Conservation (phyloP, 2,888 invertebrate genomes). For the Spatulosminthurus flaviceps region DNA sequence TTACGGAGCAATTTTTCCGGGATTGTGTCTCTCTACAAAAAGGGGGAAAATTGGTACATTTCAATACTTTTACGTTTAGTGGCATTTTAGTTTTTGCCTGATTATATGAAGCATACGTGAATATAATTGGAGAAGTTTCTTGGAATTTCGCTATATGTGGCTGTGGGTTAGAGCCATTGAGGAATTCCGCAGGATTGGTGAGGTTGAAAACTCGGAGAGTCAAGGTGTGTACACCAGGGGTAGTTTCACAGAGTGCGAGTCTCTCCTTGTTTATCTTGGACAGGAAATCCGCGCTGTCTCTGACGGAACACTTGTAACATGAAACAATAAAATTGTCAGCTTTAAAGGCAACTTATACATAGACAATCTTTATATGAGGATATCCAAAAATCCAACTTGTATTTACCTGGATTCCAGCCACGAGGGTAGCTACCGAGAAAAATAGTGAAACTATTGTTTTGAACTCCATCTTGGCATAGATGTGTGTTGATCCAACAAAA, state of each 20-base stretch:
- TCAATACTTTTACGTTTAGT: background rate
- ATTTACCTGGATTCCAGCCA: too few species aligned
- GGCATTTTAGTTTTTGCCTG: background rate
- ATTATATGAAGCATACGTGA: background rate
- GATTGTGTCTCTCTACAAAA: background rate
- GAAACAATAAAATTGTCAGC: too few species aligned
- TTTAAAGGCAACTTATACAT: too few species aligned
- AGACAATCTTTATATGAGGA: too few species aligned
- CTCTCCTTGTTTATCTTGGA: background rate
- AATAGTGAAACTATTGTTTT: too few species aligned
- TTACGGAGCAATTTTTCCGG: background rate
- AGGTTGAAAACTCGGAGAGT: background rate
- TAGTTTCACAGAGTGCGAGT: background rate
- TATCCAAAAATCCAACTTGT: too few species aligned
- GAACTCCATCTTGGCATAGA: too few species aligned
- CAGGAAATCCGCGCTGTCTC: background rate
- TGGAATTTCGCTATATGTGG: background rate
- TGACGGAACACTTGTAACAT: too few species aligned
- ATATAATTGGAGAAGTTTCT: background rate
- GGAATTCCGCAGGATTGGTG: background rate
- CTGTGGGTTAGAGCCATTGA: background rate
- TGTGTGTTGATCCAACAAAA: too few species aligned
- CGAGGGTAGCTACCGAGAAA: too few species aligned
- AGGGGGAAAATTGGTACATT: background rate
- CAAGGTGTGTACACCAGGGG: background rate